phyloP scores from a whole-genome alignment of 2,113 vertebrate species.

The Panthera tigris region DNA sequence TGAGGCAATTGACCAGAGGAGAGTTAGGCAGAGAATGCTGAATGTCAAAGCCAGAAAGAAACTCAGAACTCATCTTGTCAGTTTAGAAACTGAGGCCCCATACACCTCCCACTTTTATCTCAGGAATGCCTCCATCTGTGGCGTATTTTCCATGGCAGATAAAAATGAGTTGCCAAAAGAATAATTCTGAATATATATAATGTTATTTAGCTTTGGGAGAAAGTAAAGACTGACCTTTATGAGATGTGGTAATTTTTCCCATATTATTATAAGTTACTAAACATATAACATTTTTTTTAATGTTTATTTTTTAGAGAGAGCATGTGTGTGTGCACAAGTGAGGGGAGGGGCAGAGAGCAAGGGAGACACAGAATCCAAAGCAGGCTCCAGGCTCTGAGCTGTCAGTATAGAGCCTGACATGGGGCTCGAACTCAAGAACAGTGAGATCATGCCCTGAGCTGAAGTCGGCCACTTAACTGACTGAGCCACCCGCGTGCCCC shows the following conservation, averaged over 20 bases:
- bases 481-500: too few species aligned
- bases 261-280: background rate
- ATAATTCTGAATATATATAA: background rate
- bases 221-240: background rate
- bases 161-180: background rate
- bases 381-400: too few species aligned
- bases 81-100: background rate
- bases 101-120: background rate
- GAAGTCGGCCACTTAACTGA: too few species aligned
- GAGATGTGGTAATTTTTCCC: background rate
- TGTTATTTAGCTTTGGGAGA: background rate
- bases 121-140: background rate
- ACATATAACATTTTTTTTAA: background rate
- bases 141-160: background rate
- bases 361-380: too few species aligned
- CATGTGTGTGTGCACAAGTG: too few species aligned
- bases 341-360: too few species aligned
- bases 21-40: background rate
- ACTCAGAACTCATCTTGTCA: background rate
- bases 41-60: constrained; percentile 1
- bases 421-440: too few species aligned
- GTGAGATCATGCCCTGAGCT: too few species aligned
- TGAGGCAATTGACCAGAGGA: background rate
- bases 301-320: too few species aligned
- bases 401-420: too few species aligned